phyloP scores from a whole-genome alignment of 2,888 invertebrate genomes.

The Pyrrhia umbra region DNA sequence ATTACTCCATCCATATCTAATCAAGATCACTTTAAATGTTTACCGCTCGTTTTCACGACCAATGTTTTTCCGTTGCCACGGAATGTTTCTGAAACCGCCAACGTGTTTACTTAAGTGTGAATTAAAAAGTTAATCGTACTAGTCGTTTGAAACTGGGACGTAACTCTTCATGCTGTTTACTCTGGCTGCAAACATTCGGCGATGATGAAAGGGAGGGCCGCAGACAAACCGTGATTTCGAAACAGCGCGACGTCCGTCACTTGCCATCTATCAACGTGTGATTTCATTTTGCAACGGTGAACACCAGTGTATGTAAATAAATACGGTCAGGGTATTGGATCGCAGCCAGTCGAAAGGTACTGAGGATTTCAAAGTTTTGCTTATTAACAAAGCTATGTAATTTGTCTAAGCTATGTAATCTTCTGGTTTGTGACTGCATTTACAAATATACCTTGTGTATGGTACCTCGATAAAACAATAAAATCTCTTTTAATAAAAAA shows the following conservation, averaged over 20 bases:
- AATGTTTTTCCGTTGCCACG: constrained; percentile 36
- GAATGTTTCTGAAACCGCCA: constrained; percentile 7
- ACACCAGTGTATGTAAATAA: constrained; percentile 61
- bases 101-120: constrained; percentile 25
- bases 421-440: no score
- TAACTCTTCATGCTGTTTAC: constrained; percentile 53
- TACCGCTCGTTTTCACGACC: constrained; percentile 9
- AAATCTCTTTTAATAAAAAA: no score
- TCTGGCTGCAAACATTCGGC: constrained; percentile 39
- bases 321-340: constrained; percentile 58
- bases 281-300: constrained; percentile 60
- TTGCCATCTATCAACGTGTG: constrained; percentile 52
- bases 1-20: constrained; percentile 30
- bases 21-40: constrained; percentile 32
- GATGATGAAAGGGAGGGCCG: constrained; percentile 49
- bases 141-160: constrained; percentile 23
- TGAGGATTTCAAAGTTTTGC: constrained; percentile 44
- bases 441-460: no score
- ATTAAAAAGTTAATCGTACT: constrained; percentile 35
- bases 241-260: constrained; percentile 53
- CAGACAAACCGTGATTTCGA: constrained; percentile 38
- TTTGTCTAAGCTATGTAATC: no score
- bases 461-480: no score
- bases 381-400: no score
- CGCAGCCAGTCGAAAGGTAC: constrained; percentile 52